phyloP scores from a whole-genome alignment of 1,140 invertebrate species.

The Gryon sp. region DNA sequence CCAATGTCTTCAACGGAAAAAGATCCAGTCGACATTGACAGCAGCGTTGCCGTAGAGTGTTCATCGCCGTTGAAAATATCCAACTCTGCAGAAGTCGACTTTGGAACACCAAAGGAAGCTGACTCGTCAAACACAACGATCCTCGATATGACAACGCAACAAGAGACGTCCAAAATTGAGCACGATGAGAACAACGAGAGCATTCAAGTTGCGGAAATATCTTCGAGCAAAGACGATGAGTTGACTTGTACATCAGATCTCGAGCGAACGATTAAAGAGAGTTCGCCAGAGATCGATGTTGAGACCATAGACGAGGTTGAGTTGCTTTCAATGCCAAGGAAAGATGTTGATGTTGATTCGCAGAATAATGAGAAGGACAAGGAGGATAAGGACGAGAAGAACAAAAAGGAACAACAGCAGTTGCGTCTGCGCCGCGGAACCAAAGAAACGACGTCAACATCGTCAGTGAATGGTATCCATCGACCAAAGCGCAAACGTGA shows the following conservation, averaged over 20 bases:
- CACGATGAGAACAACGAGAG: slow-evolving; percentile 34
- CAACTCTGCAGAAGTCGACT: not conserved
- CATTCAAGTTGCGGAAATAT: slow-evolving; percentile 73
- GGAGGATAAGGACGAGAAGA: too few relatives aligned
- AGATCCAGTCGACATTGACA: not conserved
- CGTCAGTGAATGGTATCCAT: slow-evolving; percentile 22
- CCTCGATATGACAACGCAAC: slow-evolving; percentile 9
- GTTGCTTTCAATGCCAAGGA: not conserved
- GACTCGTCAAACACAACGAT: slow-evolving; percentile 23
- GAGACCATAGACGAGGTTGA: slow-evolving; percentile 6
- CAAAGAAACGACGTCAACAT: slow-evolving; percentile 32
- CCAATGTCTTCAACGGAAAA: not conserved
- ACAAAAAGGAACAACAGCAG: not conserved
- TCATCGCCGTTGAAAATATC: not conserved
- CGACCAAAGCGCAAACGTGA: slow-evolving; percentile 46
- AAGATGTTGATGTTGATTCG: not conserved
- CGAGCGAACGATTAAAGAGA: not conserved
- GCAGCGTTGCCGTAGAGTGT: not conserved
- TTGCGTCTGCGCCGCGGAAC: slow-evolving; percentile 6
- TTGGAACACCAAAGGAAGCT: slow-evolving; percentile 14
- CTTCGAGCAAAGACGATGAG: slow-evolving; percentile 68
- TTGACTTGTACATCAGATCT: not conserved
- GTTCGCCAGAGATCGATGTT: slow-evolving; percentile 16
- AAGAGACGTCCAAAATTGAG: not conserved
- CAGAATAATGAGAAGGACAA: too few relatives aligned